Conservation (phyloP, 2,113 vertebrate species). For the Junco hyemalis region DNA sequence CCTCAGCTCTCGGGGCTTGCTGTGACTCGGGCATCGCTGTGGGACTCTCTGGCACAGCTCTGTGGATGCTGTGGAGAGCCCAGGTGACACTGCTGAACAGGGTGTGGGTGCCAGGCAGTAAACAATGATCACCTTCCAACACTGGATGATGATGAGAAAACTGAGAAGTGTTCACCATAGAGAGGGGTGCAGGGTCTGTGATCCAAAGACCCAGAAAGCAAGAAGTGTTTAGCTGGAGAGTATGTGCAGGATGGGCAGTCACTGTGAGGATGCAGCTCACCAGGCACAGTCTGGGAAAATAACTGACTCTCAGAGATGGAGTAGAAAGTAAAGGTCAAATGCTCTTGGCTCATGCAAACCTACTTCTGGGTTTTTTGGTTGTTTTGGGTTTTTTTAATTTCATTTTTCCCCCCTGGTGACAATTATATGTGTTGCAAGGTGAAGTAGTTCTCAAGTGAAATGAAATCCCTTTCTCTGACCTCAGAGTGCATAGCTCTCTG, state of each 20-base stretch:
- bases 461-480: not conserved
- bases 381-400: not conserved
- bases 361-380: not conserved
- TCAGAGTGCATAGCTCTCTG: not conserved
- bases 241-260: accelerated
- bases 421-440: not conserved
- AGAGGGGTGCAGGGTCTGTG: not conserved
- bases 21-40: not conserved
- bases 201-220: not conserved
- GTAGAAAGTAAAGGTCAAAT: not conserved
- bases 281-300: not conserved
- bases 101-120: not conserved
- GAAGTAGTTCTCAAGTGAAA: not conserved
- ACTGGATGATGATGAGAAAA: not conserved
- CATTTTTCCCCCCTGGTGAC: not conserved
- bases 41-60: accelerated
- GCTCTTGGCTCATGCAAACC: not conserved
- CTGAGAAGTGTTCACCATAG: accelerated
- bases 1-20: accelerated
- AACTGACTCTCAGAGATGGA: not conserved
- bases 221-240: not conserved
- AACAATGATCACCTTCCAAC: not conserved
- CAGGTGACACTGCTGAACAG: not conserved
- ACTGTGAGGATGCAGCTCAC: not conserved
- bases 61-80: accelerated